Evolutionary conservation across 2,113 vertebrate genomes (phyloP).

Genomic region (Chiloscyllium plagiosum): DNA sequence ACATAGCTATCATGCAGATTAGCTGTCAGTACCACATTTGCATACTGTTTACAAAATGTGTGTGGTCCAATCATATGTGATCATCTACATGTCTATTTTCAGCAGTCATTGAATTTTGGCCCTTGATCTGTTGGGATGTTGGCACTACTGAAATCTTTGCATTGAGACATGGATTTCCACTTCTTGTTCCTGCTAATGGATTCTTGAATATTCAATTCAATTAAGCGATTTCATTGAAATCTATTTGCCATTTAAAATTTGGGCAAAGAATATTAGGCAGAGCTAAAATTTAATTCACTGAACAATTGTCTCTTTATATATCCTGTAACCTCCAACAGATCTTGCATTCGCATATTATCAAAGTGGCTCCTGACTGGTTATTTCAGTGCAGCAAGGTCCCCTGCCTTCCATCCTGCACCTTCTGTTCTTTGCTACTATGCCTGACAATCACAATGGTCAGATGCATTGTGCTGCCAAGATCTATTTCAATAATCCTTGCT

Average conservation of each 20-base stretch:
- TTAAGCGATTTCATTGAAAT: not conserved
- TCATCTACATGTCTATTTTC: not conserved
- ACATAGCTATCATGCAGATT: not conserved
- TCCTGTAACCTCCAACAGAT: no score
- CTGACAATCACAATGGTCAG: not conserved
- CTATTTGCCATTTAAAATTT: not conserved
- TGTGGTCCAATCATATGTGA: no score
- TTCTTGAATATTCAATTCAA: not conserved
- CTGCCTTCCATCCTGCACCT: not conserved
- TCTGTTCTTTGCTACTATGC: not conserved
- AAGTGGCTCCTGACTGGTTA: not conserved
- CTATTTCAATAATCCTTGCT: not conserved
- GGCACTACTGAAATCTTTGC: not conserved
- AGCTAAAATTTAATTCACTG: not conserved
- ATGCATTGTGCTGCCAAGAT: not conserved
- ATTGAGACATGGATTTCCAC: not conserved
- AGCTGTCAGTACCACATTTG: not conserved
- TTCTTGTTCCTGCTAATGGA: not conserved
- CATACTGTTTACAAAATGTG: not conserved
- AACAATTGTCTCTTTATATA: not conserved
- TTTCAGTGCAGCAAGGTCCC: not conserved
- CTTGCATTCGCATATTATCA: not conserved
- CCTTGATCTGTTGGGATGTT: not conserved
- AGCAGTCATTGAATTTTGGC: not conserved
- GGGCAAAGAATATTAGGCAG: not conserved